Evolutionary conservation across 2,113 vertebrate genomes (phyloP), one percentile per base, ranked within the genome.

Genomic region (Columba livia): DNA sequence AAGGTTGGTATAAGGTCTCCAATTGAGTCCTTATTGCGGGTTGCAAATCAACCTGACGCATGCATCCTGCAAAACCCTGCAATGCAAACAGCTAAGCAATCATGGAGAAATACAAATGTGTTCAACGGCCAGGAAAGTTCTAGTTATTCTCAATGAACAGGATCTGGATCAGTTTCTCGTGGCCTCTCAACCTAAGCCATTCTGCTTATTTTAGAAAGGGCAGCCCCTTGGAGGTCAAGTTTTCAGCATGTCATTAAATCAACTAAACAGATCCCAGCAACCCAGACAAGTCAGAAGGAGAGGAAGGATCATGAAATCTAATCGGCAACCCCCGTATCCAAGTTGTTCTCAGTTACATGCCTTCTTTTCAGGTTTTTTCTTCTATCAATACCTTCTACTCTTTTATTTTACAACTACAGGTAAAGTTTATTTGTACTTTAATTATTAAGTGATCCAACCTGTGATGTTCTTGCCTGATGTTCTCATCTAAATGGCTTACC

Each of bases 171-270:
- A 0, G 32, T 10, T 82, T 69, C 86, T 89, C 5, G 51, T 1
- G 48, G 81, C 89, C 69, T 85, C 94, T 31, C 81, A 84, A 58
- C 38, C 62, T 44, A 78, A 93, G 47, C 71, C 65, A 47, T 38
- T 81, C 89, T 61, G 74, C 64, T 83, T 84, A 74, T 80, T 96
- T 93, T 88, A 93, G 89, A 87, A 96, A 88, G 70, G 66, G 84
- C 86, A 86, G 71, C 34, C 88, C 72, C 65, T 84, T 17, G 16
- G 50, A 95, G 78, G 69, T 87, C 87, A 93, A 65, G 77, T 36
- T 84, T 92, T 88, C 85, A 78, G 51, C 34, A 6, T 24, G 75
- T 32, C 79, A 34, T 48, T 58, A 78, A 83, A 87, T 11, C 38
- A 71, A 44, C 32, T 6, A n/a, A 71, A 75, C 16, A 26, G 36